A percentile compares a stretch with the other conserved stretches of the same genome.
Conservation (phyloP, 2,888 invertebrate genomes). For the Drosophila yooni region DNA sequence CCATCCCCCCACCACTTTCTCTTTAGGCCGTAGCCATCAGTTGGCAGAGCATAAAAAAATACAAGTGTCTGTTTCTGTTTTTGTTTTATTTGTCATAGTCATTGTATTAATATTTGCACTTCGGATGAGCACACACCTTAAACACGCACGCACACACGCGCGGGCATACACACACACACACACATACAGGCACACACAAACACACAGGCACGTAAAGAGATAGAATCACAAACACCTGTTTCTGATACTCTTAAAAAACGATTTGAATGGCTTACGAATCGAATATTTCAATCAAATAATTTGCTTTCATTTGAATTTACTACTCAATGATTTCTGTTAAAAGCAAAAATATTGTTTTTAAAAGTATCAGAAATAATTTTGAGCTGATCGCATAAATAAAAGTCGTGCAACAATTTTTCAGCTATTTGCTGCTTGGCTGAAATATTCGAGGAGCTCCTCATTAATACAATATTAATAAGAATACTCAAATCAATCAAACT, state of each 20-base stretch:
- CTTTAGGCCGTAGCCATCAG: background rate
- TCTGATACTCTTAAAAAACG: background rate
- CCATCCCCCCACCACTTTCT: background rate
- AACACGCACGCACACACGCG: slow-evolving; percentile 5
- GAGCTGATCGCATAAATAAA: background rate
- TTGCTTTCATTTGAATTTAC: background rate
- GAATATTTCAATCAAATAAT: background rate
- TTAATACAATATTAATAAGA: background rate
- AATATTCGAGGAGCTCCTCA: background rate
- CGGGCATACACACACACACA: background rate
- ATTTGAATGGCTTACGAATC: background rate
- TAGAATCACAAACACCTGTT: slow-evolving; percentile 18
- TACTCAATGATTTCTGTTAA: background rate
- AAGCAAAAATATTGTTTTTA: background rate
- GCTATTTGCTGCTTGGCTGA: background rate
- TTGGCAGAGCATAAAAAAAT: slow-evolving; percentile 14
- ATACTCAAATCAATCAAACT: background rate
- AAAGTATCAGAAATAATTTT: background rate
- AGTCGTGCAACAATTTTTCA: background rate
- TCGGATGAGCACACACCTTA: slow-evolving; percentile 36
- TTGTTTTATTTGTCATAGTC: slow-evolving; percentile 32
- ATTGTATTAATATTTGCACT: slow-evolving; percentile 42
- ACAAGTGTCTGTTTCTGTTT: slow-evolving; percentile 24
- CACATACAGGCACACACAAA: background rate
- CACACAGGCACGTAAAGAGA: background rate